phyloP scores from a whole-genome alignment of 2,113 vertebrate species.

The Ramphastos sulfuratus region DNA sequence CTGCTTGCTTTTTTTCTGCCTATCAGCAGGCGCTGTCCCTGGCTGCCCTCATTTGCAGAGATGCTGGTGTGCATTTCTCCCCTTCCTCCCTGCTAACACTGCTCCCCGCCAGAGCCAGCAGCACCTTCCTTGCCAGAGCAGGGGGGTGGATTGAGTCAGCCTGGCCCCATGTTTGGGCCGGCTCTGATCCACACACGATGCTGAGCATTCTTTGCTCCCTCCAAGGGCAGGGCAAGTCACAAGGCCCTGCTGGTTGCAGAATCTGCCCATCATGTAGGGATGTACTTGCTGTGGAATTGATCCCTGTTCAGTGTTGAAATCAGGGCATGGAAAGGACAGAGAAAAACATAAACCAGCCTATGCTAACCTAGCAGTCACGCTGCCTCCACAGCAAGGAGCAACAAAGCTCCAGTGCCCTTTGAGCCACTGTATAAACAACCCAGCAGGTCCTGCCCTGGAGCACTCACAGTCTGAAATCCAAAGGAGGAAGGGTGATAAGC shows the following conservation, averaged over 20 bases:
- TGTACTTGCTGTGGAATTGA: not conserved
- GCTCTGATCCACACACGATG: rapidly evolving
- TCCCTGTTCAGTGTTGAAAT: not conserved
- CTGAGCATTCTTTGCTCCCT: not conserved
- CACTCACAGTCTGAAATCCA: not conserved
- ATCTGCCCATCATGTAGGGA: not conserved
- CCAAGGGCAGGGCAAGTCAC: not conserved
- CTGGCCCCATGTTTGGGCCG: not conserved
- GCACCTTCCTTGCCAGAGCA: rapidly evolving
- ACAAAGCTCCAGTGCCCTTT: not conserved
- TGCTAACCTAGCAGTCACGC: not conserved
- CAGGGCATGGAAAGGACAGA: not conserved
- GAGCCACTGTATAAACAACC: not conserved
- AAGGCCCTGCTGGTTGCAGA: not conserved
- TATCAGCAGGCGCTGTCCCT: rapidly evolving
- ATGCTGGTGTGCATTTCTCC: not conserved
- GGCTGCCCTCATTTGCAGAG: not conserved
- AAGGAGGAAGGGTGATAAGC: not conserved
- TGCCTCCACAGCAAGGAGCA: not conserved
- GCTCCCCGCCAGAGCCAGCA: not conserved
- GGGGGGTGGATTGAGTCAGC: not conserved
- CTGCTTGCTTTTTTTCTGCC: not conserved
- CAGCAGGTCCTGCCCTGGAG: not conserved
- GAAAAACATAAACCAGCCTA: not conserved
- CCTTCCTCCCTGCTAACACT: not conserved